Evolutionary conservation across 2,888 invertebrate genomes (phyloP).

Genomic region (Aleiodes leptofemur): DNA sequence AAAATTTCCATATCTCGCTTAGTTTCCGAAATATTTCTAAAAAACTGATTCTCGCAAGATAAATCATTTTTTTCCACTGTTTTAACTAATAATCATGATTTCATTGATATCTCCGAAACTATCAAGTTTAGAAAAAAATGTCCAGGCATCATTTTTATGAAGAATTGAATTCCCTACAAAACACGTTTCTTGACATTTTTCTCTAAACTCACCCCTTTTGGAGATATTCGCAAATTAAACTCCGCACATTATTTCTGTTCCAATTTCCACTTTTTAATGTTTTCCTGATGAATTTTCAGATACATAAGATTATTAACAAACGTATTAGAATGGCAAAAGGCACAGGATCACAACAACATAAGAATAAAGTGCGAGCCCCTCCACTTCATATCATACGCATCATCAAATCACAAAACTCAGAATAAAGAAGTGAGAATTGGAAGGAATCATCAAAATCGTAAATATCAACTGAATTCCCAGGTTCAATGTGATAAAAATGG

Average conservation of each 20-base stretch:
- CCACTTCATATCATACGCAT: conserved; percentile 39
- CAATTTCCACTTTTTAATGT: background rate
- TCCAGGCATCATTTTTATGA: too few relatives aligned
- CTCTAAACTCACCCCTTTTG: too few relatives aligned
- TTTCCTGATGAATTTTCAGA: conserved; percentile 73
- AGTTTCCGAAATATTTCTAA: background rate
- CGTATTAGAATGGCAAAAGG: conserved; percentile 92
- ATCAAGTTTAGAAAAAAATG: too few relatives aligned
- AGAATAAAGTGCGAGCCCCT: conserved; percentile 54
- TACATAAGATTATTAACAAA: conserved; percentile 92
- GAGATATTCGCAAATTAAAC: too few relatives aligned
- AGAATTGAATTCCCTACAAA: too few relatives aligned
- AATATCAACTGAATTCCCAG: conserved; percentile 44
- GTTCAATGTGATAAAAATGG: conserved; percentile 79
- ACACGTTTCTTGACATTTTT: too few relatives aligned
- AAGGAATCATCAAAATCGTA: conserved; percentile 43
- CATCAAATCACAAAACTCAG: conserved; percentile 28
- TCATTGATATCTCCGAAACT: too few relatives aligned
- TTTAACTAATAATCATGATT: too few relatives aligned
- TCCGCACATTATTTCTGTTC: background rate
- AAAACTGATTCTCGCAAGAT: background rate
- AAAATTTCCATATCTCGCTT: too few relatives aligned
- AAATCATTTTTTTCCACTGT: too few relatives aligned
- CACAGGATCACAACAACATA: conserved; percentile 65
- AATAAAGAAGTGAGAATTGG: conserved; percentile 28